Percentiles rank a stretch among this genome's conserved stretches.
These are phyloP conservation scores for Slavum lentiscoides DNA, from an alignment of 2,888 invertebrate genomes.

Conservation along the genomic window DNA sequence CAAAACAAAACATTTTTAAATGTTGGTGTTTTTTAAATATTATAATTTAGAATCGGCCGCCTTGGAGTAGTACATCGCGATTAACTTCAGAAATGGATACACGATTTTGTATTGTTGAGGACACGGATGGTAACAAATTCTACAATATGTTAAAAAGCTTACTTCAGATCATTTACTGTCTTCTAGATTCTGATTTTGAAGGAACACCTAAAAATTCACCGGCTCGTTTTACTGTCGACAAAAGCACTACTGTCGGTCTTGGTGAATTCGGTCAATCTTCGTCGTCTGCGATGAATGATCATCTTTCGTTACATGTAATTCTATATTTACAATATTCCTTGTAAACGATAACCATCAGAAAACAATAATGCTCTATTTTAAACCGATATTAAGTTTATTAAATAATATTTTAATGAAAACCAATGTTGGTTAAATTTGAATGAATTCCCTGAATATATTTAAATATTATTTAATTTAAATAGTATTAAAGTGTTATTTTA, in stretches of 20 bases:
- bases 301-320: slow-evolving; percentile 36
- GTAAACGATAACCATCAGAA: slow-evolving; percentile 3
- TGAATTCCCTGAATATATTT: neutral
- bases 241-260: slow-evolving; percentile 54
- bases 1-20: neutral
- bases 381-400: slow-evolving; percentile 78
- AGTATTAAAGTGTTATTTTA: neutral
- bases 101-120: slow-evolving; percentile 46
- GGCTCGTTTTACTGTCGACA: slow-evolving; percentile 56
- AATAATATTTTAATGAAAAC: no score
- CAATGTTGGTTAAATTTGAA: neutral
- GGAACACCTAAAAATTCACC: slow-evolving; percentile 67
- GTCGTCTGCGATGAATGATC: slow-evolving; percentile 35
- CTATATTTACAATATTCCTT: neutral
- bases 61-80: slow-evolving; percentile 36
- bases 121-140: slow-evolving; percentile 27
- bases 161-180: neutral
- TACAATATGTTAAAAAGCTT: neutral
- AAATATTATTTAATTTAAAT: no score
- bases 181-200: slow-evolving; percentile 56
- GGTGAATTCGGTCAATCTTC: slow-evolving; percentile 46
- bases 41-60: slow-evolving; percentile 31
- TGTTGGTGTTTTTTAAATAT: neutral
- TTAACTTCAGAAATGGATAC: slow-evolving; percentile 36
- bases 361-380: slow-evolving; percentile 58